Evolutionary conservation across 2,888 invertebrate species (phyloP).

Genomic region (Cylloceria caligata): DNA sequence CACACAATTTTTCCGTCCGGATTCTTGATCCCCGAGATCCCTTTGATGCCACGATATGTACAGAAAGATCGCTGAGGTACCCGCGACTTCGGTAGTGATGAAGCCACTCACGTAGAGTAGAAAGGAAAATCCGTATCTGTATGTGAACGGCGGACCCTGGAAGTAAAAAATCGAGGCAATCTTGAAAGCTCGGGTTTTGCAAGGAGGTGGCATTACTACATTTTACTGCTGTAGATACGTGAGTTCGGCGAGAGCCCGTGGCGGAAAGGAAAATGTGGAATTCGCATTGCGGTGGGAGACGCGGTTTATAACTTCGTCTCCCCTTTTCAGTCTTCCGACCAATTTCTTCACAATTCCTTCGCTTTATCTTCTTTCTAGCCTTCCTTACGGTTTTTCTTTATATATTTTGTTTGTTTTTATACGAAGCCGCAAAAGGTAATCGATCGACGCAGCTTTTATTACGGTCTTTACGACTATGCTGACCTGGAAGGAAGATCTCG

Average conservation of each 20-base stretch:
- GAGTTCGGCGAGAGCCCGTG: too few relatives aligned
- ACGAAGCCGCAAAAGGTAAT: conserved; percentile 7
- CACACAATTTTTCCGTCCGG: conserved; percentile 82
- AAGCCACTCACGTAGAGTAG: conserved; percentile 94
- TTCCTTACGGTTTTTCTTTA: background rate
- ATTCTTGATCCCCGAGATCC: conserved; percentile 87
- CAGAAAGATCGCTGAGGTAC: conserved; percentile 94
- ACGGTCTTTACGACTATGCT: conserved; percentile 43
- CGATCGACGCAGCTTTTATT: conserved; percentile 12
- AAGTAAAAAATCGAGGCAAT: conserved; percentile 68
- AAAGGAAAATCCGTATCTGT: conserved; percentile 95
- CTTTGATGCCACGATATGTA: conserved; percentile 93
- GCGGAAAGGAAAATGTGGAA: conserved; percentile 21
- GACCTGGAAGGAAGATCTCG: conserved; percentile 89
- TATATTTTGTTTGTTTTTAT: background rate
- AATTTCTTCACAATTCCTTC: conserved; percentile 39
- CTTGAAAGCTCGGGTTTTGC: conserved; percentile 53
- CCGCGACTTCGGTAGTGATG: conserved; percentile 93
- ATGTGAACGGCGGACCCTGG: conserved; percentile 92
- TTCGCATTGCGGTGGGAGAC: conserved; percentile 40
- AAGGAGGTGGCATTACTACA: conserved; percentile 26
- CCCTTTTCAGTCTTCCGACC: conserved; percentile 1
- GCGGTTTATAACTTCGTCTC: conserved; percentile 55
- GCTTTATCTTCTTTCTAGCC: background rate
- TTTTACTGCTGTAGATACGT: conserved; percentile 6